Conservation (phyloP, 2,113 vertebrate species). For the Psilopsiagon aymara region DNA sequence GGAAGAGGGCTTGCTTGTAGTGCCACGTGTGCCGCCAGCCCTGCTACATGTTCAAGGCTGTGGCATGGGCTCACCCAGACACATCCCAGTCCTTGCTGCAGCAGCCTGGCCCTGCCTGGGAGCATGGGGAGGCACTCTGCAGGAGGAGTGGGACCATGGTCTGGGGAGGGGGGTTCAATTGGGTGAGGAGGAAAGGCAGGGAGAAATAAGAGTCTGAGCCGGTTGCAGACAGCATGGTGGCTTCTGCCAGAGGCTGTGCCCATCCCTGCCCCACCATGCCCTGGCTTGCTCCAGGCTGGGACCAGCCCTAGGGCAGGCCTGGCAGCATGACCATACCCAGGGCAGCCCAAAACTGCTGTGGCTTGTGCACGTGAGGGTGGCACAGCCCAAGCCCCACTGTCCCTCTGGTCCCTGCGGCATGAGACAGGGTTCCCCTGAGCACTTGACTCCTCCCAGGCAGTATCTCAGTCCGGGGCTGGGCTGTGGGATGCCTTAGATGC, state of each 20-base stretch:
- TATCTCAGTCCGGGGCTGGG: rapidly evolving
- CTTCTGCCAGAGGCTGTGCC: neutral
- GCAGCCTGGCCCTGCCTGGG: neutral
- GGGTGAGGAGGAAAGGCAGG: neutral
- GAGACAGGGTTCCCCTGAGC: neutral
- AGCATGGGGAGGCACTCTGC: neutral
- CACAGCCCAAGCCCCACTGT: neutral
- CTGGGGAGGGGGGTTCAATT: rapidly evolving
- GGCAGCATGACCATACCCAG: rapidly evolving
- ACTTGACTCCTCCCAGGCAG: neutral
- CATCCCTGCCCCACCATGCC: rapidly evolving
- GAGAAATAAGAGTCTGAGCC: neutral
- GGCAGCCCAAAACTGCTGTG: neutral
- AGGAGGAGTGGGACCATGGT: neutral
- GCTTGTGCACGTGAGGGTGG: neutral
- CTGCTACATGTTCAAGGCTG: neutral
- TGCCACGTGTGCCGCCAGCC: rapidly evolving
- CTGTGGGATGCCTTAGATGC: constrained; percentile 72
- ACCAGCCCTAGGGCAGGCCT: neutral
- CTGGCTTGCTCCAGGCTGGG: neutral
- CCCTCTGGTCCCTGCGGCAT: neutral
- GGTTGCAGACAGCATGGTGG: neutral
- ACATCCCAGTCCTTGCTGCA: rapidly evolving
- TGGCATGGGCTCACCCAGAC: rapidly evolving
- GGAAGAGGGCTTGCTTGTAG: neutral